Base-by-base conservation (phyloP, 1,140 invertebrate species). In the Drosophila littoralis region DNA sequence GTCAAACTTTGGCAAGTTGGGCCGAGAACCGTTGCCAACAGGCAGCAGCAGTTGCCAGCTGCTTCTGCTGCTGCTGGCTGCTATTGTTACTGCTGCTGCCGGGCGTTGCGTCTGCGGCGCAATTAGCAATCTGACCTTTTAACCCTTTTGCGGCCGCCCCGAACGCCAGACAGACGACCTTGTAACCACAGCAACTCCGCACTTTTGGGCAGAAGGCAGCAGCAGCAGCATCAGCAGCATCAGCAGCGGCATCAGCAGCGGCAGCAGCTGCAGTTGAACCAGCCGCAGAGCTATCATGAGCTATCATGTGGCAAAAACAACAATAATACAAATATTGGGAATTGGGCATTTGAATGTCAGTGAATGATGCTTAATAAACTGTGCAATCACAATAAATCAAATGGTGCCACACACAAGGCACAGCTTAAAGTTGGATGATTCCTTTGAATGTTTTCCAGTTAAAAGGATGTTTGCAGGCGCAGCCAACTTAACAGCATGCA, bases 41-140 rank as follows among this genome's bases (percentile, higher is more conserved):
- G 7, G 12, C 42, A n/a, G 59, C 36, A 22, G 46, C 35, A 65
- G 36, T 64, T 60, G 52, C 42, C 22, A 12, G 45, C 9, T 32
- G 17, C 8, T 46, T 7, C 28, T 50, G 15, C 13, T 12, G 13
- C 15, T 55, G 38, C 36, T 22, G 32, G 43, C 43, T 43, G 42
- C 2, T 43, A 6, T 10, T 54, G 22, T 17, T 50, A 12, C 40
- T 43, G 17, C 40, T 43, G 17, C 8, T 22, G 17, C 10, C 28
- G 55, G 15, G 2, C 54, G 38, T 43, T 65, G 43, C 61, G 64
- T 68, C 33, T 46, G 50, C 13, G 48, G 55, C 45, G 66, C 79
- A 86, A 88, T 88, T 88, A 89, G 83, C 73, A 88, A 88, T 88
- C 80, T 88, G 83, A 88, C 83, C 83, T 88, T 88, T 88, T 88